Evolutionary conservation across 2,113 vertebrate genomes (phyloP), one percentile per base, ranked within the genome.

Genomic region (Otus sunia): DNA sequence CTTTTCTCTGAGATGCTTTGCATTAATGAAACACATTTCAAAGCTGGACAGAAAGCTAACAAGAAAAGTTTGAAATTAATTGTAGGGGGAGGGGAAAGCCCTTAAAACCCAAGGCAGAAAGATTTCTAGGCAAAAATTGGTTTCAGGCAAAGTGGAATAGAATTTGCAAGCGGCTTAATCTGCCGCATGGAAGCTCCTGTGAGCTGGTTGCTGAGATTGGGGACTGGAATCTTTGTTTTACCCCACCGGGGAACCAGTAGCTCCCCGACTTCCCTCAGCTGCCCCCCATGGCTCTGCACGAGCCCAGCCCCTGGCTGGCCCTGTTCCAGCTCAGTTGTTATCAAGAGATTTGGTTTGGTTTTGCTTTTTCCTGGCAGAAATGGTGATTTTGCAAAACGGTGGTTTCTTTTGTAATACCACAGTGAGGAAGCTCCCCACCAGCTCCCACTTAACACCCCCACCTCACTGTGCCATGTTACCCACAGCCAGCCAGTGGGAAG

Each of bases 201-300:
- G 17, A 68, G 26, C 49, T 53, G 58, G 22, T n/a, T 36, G 71
- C 63, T 37, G 59, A 52, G 45, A 34, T 0, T 45, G 49, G 64
- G 29, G n/a, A n/a, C 50, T 34, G 50, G 43, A 26, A 64, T 67
- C 43, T 58, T 66, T 0, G 0, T 26, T 94, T 85, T 39, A 10
- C 9, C 37, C 39, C 32, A 4, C 0, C 26, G 59, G 30, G 75
- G 36, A 88, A 29, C 67, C 1, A 1, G 43, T 52, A 86, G 25
- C 23, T 87, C 41, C 39, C 41, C 0, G 1, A 3, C 14, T 52
- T 63, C 25, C 27, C 20, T 60, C 60, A 80, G 85, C 23, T 69
- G 72, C 76, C 66, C 21, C 0, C 0, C 8, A 3, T 1, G 22
- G 60, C 17, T 66, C 45, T 30, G 37, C 1, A 2, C 0, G 4